Percentiles rank a stretch among this genome's conserved stretches.
Conservation (phyloP, 2,113 vertebrate species). For the Ginglymostoma cirratum region DNA sequence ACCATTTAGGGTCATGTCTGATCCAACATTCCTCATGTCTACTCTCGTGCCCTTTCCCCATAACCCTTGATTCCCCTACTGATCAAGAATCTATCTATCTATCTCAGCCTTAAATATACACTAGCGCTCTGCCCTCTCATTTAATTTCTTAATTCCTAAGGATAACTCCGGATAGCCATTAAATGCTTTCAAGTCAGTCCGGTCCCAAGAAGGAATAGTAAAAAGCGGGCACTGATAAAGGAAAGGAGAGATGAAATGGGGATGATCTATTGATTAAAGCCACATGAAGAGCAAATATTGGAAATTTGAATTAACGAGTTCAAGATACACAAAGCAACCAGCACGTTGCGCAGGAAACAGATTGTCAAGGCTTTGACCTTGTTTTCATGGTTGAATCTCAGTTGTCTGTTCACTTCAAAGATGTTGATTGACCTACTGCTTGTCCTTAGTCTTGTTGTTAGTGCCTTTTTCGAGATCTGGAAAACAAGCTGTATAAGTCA, state of each 20-base stretch:
- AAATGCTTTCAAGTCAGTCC: background rate
- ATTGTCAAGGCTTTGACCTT: background rate
- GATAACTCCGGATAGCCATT: background rate
- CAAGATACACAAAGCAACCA: background rate
- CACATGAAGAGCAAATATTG: background rate
- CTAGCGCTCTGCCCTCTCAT: too few species aligned
- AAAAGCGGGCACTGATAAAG: background rate
- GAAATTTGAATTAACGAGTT: background rate
- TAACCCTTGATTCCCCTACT: too few species aligned
- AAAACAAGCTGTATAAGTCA: background rate
- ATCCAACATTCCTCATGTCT: too few species aligned
- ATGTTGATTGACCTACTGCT: background rate
- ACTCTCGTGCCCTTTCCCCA: too few species aligned
- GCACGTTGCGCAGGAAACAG: background rate
- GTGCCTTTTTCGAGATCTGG: background rate
- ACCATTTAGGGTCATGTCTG: too few species aligned
- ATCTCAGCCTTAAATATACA: too few species aligned
- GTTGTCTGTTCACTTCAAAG: background rate
- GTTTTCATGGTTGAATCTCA: too few species aligned
- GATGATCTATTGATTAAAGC: background rate
- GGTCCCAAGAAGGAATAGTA: background rate
- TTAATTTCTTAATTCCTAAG: background rate
- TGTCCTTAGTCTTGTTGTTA: background rate
- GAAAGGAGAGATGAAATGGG: background rate
- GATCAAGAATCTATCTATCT: too few species aligned